These are phyloP conservation scores for Gymnorhina tibicen DNA, from an alignment of 2,113 vertebrate species.

Conservation along the genomic window DNA sequence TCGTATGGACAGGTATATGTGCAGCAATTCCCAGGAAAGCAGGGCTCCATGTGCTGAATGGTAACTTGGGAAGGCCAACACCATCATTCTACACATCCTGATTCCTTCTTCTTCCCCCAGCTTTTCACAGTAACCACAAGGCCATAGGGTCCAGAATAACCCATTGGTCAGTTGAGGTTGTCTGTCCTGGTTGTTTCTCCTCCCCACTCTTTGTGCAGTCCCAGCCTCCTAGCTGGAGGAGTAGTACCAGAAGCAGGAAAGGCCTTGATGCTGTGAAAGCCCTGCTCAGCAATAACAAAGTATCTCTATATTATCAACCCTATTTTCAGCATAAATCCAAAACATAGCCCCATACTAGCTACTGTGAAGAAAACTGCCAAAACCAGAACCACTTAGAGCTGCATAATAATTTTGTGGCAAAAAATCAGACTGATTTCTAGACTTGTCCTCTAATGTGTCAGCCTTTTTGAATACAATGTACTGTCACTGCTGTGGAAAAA, in stretches of 20 bases:
- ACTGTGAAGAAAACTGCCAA: background rate
- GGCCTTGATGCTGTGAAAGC: background rate
- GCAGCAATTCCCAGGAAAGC: background rate
- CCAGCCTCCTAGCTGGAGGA: background rate
- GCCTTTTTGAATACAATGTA: background rate
- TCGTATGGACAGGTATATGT: background rate
- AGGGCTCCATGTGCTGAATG: background rate
- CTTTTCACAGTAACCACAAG: background rate
- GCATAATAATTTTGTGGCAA: background rate
- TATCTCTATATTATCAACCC: background rate
- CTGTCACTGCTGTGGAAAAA: background rate
- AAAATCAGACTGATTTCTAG: background rate
- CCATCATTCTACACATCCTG: fast-evolving
- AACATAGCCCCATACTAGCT: background rate
- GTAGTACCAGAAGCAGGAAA: background rate
- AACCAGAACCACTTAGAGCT: background rate
- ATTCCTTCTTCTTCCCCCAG: no score
- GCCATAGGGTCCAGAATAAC: background rate
- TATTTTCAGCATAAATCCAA: background rate
- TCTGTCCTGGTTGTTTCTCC: background rate
- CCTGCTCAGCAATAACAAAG: background rate
- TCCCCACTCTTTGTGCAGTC: background rate
- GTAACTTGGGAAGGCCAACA: background rate
- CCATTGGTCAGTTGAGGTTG: background rate
- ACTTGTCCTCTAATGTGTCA: background rate